Conservation (phyloP, 1,140 invertebrate genomes). For the Popillia japonica region DNA sequence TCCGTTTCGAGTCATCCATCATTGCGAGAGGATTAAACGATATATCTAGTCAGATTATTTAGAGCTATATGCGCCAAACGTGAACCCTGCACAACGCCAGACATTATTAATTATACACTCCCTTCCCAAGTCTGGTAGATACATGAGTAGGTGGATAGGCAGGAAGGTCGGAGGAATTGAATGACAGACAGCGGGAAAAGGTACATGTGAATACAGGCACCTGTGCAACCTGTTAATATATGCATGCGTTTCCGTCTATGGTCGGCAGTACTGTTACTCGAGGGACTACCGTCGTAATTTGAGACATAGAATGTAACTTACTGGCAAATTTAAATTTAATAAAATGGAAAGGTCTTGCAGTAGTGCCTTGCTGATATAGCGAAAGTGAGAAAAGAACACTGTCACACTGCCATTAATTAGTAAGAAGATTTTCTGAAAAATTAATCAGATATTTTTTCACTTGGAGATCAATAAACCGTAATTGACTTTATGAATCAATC, state of each 20-base stretch:
- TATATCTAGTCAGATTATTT: constrained; percentile 34
- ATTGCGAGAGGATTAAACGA: constrained; percentile 36
- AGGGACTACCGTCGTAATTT: not conserved
- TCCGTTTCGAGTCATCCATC: constrained; percentile 31
- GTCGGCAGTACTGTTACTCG: not conserved
- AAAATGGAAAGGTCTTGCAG: not conserved
- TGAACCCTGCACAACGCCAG: constrained; percentile 35
- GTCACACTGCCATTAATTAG: no score
- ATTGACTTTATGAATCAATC: no score
- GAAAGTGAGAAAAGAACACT: not conserved
- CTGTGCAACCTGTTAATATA: constrained; percentile 33
- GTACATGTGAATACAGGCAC: constrained; percentile 17
- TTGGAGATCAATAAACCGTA: no score
- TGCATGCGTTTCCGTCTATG: constrained; percentile 19
- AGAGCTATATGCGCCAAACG: not conserved
- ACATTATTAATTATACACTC: constrained; percentile 39
- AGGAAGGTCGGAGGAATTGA: not conserved
- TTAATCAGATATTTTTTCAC: no score
- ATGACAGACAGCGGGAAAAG: constrained; percentile 22
- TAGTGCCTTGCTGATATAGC: not conserved
- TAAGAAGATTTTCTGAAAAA: no score
- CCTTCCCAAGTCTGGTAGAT: constrained; percentile 1
- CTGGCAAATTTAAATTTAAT: not conserved
- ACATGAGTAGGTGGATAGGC: not conserved
- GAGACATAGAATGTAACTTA: constrained; percentile 4